Evolutionary conservation across 2,888 invertebrate species (phyloP).

Genomic region (Dryadula phaetusa): DNA sequence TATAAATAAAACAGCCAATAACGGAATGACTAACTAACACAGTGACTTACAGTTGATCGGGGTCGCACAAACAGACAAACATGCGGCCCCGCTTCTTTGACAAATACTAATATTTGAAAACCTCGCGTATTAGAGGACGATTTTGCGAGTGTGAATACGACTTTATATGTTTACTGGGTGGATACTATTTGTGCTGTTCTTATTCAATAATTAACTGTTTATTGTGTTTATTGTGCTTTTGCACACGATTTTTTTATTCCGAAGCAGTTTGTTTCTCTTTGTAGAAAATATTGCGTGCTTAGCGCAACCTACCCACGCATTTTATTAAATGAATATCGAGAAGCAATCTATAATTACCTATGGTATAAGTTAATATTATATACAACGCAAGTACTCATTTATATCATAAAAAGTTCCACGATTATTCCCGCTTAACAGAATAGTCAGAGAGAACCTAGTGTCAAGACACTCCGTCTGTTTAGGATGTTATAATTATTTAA

Average conservation of each 20-base stretch:
- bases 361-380: no score
- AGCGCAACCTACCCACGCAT: no score
- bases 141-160: conserved; percentile 50
- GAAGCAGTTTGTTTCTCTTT: no score
- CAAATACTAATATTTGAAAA: conserved; percentile 82
- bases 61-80: conserved; percentile 56
- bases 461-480: no score
- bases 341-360: no score
- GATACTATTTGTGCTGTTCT: conserved; percentile 21
- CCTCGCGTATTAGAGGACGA: conserved; percentile 68
- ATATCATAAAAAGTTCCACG: no score
- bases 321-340: no score
- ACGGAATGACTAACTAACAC: conserved; percentile 43
- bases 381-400: no score
- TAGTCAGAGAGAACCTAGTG: no score
- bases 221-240: neutral
- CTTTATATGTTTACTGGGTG: conserved; percentile 38
- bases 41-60: conserved; percentile 57
- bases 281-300: no score
- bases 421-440: no score
- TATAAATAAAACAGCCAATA: conserved; percentile 24
- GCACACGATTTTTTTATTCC: neutral
- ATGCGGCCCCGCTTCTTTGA: conserved; percentile 74
- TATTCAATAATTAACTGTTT: conserved; percentile 23
- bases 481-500: no score